Evolutionary conservation across 2,888 invertebrate species (phyloP).

Genomic region (Rhagonycha fulva): DNA sequence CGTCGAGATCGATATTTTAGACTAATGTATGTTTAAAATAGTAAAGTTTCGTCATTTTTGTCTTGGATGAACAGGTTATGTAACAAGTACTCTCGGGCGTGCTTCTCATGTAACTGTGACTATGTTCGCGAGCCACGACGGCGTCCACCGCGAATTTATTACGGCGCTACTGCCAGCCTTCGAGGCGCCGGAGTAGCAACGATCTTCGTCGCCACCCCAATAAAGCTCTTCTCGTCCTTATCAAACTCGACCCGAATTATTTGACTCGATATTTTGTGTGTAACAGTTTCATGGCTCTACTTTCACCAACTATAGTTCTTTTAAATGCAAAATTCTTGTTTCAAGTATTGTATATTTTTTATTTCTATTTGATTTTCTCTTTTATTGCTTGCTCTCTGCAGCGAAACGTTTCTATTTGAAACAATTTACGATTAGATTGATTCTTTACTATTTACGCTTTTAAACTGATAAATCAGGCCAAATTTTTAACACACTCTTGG

Average conservation of each 20-base stretch:
- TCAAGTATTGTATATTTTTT: not conserved
- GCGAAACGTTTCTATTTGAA: not conserved
- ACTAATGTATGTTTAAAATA: not conserved
- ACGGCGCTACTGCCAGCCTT: conserved; percentile 50
- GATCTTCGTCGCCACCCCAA: conserved; percentile 30
- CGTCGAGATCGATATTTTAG: not conserved
- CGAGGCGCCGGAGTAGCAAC: conserved; percentile 42
- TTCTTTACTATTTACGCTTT: not conserved
- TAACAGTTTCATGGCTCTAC: conserved; percentile 28
- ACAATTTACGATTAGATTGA: not conserved
- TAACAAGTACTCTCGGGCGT: conserved; percentile 13
- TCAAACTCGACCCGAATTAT: conserved; percentile 28
- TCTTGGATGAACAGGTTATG: conserved; percentile 1
- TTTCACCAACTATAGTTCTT: conserved; percentile 16
- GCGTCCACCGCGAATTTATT: conserved; percentile 49
- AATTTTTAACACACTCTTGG: too few species aligned
- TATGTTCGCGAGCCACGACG: conserved; percentile 49
- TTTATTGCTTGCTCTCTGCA: not conserved
- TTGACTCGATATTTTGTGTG: conserved; percentile 18
- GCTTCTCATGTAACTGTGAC: conserved; percentile 45
- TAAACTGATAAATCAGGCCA: not conserved
- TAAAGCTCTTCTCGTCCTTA: conserved; percentile 23
- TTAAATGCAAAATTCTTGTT: not conserved
- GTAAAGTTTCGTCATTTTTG: not conserved
- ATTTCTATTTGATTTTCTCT: not conserved